These are phyloP conservation scores for Xiphophorus couchianus DNA, from an alignment of 2,113 vertebrate genomes.

Conservation along the genomic window DNA sequence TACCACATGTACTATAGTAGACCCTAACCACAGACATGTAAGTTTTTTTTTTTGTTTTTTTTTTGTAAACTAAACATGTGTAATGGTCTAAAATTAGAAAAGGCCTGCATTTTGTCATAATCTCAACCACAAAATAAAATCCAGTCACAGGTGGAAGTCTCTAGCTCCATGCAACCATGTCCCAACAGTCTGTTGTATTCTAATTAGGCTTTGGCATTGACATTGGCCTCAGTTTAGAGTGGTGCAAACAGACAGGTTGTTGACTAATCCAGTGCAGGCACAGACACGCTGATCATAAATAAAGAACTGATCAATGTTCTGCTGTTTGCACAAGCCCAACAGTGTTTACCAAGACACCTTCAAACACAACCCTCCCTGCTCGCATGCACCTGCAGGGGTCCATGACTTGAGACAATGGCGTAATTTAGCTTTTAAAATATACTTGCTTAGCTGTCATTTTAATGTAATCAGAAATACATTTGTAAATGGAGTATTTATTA, in stretches of 20 bases:
- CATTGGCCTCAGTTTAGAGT: conserved; percentile 69
- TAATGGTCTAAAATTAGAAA: too few relatives aligned
- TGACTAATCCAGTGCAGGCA: conserved; percentile 78
- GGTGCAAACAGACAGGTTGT: conserved; percentile 69
- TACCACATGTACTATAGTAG: conserved; percentile 38
- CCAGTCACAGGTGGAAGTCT: neutral
- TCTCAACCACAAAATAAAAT: neutral
- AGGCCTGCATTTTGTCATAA: too few relatives aligned
- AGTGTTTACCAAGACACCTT: conserved; percentile 79
- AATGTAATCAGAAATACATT: conserved; percentile 22
- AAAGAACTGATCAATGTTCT: conserved; percentile 74
- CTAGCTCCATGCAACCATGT: neutral
- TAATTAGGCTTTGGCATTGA: conserved; percentile 71
- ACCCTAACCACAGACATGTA: neutral
- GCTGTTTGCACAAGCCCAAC: conserved; percentile 77
- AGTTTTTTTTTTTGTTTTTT: neutral
- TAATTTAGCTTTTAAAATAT: conserved; percentile 51
- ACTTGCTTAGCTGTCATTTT: conserved; percentile 19
- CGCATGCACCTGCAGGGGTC: conserved; percentile 41
- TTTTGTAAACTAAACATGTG: neutral
- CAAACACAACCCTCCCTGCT: conserved; percentile 61
- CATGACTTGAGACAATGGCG: neutral
- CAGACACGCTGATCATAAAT: conserved; percentile 77
- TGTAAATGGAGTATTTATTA: neutral
- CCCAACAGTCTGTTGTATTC: conserved; percentile 34